phyloP scores from a whole-genome alignment of 2,113 vertebrate genomes.

The Xiphorhynchus elegans region DNA sequence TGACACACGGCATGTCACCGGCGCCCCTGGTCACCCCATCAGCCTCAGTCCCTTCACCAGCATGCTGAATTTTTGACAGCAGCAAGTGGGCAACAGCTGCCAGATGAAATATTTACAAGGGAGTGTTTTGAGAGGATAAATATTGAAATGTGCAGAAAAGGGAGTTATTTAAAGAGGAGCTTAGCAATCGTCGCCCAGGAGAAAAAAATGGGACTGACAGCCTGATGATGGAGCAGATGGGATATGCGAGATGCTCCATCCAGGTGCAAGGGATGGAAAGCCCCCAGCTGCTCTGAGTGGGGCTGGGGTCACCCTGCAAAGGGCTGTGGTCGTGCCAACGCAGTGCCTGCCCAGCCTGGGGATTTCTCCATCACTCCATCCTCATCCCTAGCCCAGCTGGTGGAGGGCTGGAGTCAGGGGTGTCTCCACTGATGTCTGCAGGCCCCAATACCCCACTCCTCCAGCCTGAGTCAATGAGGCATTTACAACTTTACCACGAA shows the following conservation, averaged over 20 bases:
- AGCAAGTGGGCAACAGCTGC: not conserved
- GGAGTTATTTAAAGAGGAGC: conserved; percentile 19
- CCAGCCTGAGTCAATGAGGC: accelerated
- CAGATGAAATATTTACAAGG: conserved; percentile 57
- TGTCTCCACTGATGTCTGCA: not conserved
- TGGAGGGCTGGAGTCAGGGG: not conserved
- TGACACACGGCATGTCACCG: not conserved
- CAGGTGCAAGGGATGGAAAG: not conserved
- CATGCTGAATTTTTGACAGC: not conserved
- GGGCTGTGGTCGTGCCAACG: not conserved
- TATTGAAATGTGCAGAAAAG: not conserved
- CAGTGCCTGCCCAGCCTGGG: not conserved
- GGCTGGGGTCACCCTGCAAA: not conserved
- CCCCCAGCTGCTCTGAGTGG: accelerated
- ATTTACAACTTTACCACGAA: not conserved
- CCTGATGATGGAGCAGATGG: not conserved
- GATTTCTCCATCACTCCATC: not conserved
- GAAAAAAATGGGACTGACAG: not conserved
- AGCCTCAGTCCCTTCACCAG: not conserved
- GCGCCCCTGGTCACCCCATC: not conserved
- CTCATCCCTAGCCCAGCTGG: not conserved
- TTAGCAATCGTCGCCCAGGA: not conserved
- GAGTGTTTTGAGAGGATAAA: conserved; percentile 29
- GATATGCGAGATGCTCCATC: not conserved
- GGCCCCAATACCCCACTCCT: not conserved